Evolutionary conservation across 2,113 vertebrate genomes (phyloP).

Genomic region (Sceloporus tristichus): DNA sequence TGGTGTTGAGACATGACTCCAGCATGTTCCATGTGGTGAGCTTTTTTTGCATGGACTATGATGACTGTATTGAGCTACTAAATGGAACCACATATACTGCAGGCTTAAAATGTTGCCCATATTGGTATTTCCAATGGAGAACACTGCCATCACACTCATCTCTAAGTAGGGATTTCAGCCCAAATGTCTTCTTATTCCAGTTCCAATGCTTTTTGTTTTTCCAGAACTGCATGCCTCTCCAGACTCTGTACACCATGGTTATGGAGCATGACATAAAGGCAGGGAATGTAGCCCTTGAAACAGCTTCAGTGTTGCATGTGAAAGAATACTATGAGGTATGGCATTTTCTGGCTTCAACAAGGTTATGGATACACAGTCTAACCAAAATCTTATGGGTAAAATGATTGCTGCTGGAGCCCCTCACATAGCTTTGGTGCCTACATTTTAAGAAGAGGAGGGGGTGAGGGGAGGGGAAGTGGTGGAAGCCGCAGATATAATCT

Average conservation of each 20-base stretch:
- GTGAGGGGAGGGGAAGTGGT: not conserved
- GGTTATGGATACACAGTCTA: rapidly evolving
- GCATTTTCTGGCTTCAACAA: not conserved
- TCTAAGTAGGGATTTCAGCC: not conserved
- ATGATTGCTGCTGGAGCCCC: not conserved
- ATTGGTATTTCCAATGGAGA: not conserved
- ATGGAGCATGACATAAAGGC: slow-evolving; percentile 88
- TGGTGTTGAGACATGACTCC: not conserved
- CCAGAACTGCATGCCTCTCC: slow-evolving; percentile 89
- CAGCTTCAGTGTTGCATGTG: slow-evolving; percentile 77
- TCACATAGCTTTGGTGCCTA: not conserved
- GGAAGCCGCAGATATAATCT: not conserved
- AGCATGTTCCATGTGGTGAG: not conserved
- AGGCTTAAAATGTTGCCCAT: not conserved
- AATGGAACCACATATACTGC: not conserved
- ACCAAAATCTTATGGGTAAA: not conserved
- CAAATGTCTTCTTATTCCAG: not conserved
- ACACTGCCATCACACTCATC: not conserved
- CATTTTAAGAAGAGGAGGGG: not conserved
- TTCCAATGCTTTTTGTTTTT: not conserved
- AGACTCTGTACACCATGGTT: slow-evolving; percentile 84
- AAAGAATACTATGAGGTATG: slow-evolving; percentile 89
- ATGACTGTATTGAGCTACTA: not conserved
- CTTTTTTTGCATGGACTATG: not conserved
- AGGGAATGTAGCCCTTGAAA: slow-evolving; percentile 76